A percentile compares a stretch with the other conserved stretches of the same genome.
phyloP scores from a whole-genome alignment of 2,797 vertebrate species.

The Sebastes variabilis region DNA sequence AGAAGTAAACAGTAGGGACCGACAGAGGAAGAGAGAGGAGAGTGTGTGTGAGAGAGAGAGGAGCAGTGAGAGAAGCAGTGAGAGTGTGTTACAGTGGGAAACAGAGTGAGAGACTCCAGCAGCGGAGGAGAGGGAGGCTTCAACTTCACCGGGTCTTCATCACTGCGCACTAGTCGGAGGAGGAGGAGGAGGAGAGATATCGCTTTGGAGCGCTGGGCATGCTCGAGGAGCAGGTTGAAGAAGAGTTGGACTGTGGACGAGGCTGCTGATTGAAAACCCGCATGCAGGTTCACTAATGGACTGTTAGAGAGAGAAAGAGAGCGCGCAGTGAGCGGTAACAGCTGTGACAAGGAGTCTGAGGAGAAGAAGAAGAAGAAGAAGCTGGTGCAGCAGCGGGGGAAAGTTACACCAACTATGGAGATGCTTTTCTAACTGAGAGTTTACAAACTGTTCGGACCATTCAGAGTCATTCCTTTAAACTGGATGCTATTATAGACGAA shows the following conservation, averaged over 20 bases:
- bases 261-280: conserved; percentile 10
- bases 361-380: neutral
- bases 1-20: conserved; percentile 58
- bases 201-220: conserved; percentile 51
- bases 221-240: conserved; percentile 15
- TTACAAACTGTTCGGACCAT: conserved; percentile 42
- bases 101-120: conserved; percentile 46
- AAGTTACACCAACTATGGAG: conserved; percentile 73
- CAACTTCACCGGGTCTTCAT: conserved; percentile 67
- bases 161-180: conserved; percentile 57
- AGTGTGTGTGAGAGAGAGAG: conserved; percentile 1
- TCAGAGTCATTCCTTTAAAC: conserved; percentile 12
- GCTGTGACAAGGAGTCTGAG: conserved; percentile 24
- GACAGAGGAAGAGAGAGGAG: conserved; percentile 23
- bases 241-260: conserved; percentile 50
- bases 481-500: conserved; percentile 59
- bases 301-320: conserved; percentile 26
- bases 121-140: conserved; percentile 45
- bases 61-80: conserved; percentile 19
- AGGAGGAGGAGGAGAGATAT: conserved; percentile 26
- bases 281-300: conserved; percentile 24
- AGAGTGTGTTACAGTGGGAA: conserved; percentile 33
- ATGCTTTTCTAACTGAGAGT: conserved; percentile 55
- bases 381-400: conserved; percentile 50
- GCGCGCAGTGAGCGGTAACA: conserved; percentile 3